These are phyloP conservation scores for Climacteris rufus DNA, from an alignment of 2,113 vertebrate species.

Conservation along the genomic window DNA sequence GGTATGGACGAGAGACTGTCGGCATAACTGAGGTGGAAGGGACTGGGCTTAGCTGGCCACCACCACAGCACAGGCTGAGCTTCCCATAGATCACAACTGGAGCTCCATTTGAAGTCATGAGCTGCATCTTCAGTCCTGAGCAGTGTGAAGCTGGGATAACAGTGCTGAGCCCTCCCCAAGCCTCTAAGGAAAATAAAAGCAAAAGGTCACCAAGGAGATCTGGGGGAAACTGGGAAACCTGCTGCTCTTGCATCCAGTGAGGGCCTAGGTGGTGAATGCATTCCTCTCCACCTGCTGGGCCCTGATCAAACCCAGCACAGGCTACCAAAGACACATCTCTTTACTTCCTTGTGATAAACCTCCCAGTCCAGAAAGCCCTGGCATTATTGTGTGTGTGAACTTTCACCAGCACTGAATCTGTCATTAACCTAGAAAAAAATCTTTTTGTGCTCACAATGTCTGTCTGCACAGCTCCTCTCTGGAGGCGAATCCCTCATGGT, in stretches of 20 bases:
- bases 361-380: neutral
- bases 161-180: neutral
- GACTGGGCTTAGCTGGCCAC: neutral
- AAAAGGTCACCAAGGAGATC: neutral
- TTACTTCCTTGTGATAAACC: neutral
- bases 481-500: slow-evolving; percentile 21
- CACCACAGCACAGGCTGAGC: neutral
- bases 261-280: neutral
- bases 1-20: fast-evolving
- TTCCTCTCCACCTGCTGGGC: neutral
- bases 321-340: neutral
- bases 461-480: slow-evolving; percentile 20
- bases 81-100: neutral
- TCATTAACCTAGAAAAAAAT: slow-evolving; percentile 47
- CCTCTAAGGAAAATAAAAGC: neutral
- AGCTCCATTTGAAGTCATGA: neutral
- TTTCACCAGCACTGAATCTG: neutral
- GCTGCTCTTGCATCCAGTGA: neutral
- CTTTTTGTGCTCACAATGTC: slow-evolving; percentile 14
- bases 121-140: neutral
- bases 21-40: neutral
- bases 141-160: neutral
- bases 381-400: neutral
- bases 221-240: neutral
- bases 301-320: neutral